Base-by-base conservation (phyloP, 92 coral and sea anemone species). In the Umimayanthus kanabou region DNA sequence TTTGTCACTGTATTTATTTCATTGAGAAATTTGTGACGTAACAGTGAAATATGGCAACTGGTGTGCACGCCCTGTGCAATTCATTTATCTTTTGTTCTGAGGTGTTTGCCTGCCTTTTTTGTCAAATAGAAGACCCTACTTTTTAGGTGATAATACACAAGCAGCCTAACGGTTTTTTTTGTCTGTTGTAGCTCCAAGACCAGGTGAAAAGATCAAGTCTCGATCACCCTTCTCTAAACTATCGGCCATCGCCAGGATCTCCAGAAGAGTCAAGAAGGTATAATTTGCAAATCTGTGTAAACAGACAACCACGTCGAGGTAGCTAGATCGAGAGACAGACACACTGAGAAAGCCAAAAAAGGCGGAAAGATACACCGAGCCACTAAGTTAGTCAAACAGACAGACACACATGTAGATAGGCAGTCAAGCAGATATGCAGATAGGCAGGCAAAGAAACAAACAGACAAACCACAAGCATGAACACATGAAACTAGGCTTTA, bases 191-290 rank as follows among this genome's bases (percentile, higher is more conserved):
- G 79, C 80, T 16, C 73, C 90, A 87, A 64, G 84, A 61, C 93
- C 85, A 15, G 96, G 92, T 18, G 91, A 93, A 77, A 93, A 92
- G 47, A 91, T 95, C 74, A 95, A 92, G 78, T 29, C 87, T 14
- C 78, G 87, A 50, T 97, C 99, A 39, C 99, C 99, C 10, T 89
- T 95, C 76, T 97, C 98, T 22, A 97, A 92, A 88, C 92, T 97
- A 71, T 97, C 99, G 22, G 92, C 92, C 72, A 91, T 97, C 61
- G 90, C 99, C 77, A 91, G 99, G 85, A 90, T 97, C 57, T 92
- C 98, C 42, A 95, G 98, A 76, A 94, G 87, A 80, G 93, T 88
- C 47, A 95, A 96, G 74, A 92, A 93, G 97, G 94, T 91, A 55
- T 58, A 11, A 5, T 2, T 45, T 42, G 39, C 37, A 74, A 33